Evolutionary conservation across 2,113 vertebrate genomes (phyloP).

Genomic region (Centrocercus urophasianus): DNA sequence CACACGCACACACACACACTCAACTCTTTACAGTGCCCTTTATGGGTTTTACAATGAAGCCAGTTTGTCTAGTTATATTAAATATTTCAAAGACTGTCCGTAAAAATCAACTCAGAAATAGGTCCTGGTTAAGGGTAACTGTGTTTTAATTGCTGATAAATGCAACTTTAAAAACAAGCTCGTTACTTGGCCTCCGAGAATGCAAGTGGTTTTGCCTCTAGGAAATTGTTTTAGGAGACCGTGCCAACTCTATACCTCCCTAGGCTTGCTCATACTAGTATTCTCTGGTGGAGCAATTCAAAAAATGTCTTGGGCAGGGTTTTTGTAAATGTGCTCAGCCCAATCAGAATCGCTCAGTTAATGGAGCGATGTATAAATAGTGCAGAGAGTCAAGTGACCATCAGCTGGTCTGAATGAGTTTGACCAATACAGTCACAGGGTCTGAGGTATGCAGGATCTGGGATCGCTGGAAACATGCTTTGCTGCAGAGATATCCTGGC

Average conservation of each 20-base stretch:
- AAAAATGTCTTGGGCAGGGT: constrained; percentile 64
- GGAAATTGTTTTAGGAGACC: constrained; percentile 69
- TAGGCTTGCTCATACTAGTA: constrained; percentile 78
- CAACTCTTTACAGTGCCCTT: neutral
- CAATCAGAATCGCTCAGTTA: constrained; percentile 66
- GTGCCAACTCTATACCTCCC: constrained; percentile 70
- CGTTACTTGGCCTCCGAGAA: constrained; percentile 63
- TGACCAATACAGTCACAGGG: constrained; percentile 87
- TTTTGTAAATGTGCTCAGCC: constrained; percentile 66
- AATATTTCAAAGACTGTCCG: constrained; percentile 3
- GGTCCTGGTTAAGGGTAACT: constrained; percentile 55
- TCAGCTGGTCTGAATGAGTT: constrained; percentile 88
- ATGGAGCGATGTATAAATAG: constrained; percentile 83
- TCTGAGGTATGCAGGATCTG: constrained; percentile 85
- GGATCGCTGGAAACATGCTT: constrained; percentile 60
- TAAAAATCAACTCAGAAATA: constrained; percentile 17
- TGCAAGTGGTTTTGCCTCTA: constrained; percentile 68
- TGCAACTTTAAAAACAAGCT: constrained; percentile 57
- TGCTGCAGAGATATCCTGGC: constrained; percentile 57
- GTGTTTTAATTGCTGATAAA: constrained; percentile 37
- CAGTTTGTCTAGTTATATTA: neutral
- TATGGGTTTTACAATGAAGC: neutral
- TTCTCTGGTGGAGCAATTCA: constrained; percentile 68
- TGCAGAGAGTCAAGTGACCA: constrained; percentile 89
- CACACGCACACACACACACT: neutral